These are phyloP conservation scores for Ramphastos sulfuratus DNA, from an alignment of 2,113 vertebrate genomes.

Conservation along the genomic window DNA sequence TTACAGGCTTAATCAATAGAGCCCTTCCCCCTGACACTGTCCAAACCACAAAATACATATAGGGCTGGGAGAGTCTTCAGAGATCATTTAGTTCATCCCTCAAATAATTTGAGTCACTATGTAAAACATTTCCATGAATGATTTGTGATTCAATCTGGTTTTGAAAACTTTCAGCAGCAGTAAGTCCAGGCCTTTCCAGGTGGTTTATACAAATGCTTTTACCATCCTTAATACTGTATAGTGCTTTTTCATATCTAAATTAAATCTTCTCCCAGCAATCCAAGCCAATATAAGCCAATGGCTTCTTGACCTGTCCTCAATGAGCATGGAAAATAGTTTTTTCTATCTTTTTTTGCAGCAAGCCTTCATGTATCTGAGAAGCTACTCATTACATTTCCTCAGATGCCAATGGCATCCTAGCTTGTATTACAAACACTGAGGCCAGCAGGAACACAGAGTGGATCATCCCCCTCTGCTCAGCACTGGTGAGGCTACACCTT, in stretches of 20 bases:
- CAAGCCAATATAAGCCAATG: background rate
- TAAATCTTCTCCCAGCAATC: slow-evolving; percentile 1
- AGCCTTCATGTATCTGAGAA: background rate
- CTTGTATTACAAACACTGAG: too few relatives aligned
- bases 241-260: slow-evolving; percentile 22
- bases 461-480: too few relatives aligned
- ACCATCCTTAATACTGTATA: background rate
- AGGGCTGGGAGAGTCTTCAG: too few relatives aligned
- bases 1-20: background rate
- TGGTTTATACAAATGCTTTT: background rate
- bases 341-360: background rate
- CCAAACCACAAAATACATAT: background rate
- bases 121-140: fast-evolving
- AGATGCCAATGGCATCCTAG: too few relatives aligned
- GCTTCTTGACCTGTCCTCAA: background rate
- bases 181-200: background rate
- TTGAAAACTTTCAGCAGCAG: background rate
- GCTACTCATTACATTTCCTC: background rate
- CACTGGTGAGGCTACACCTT: too few relatives aligned
- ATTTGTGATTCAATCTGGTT: background rate
- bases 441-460: too few relatives aligned
- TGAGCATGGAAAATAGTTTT: background rate
- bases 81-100: background rate
- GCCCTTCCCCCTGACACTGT: fast-evolving
- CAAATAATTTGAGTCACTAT: background rate